A percentile compares a stretch with the other conserved stretches of the same genome.
These are phyloP conservation scores for Tipula confusa DNA, from an alignment of 2,888 invertebrate genomes.

Conservation along the genomic window DNA sequence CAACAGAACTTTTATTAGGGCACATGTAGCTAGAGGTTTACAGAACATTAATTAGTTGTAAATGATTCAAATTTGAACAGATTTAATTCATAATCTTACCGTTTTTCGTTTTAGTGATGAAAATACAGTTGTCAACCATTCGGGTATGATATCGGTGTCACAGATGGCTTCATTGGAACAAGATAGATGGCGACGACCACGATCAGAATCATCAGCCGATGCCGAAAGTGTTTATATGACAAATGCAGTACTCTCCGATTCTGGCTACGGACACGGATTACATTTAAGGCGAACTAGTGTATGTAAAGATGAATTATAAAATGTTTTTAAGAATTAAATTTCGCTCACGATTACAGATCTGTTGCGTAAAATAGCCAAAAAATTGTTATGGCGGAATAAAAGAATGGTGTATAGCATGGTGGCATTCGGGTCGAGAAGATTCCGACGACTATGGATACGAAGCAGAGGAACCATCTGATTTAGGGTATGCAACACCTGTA, in stretches of 20 bases:
- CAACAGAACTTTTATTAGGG: too few relatives aligned
- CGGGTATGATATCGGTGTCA: conserved; percentile 45
- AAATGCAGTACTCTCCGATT: conserved; percentile 46
- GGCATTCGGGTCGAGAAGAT: conserved; percentile 83
- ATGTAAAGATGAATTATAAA: conserved; percentile 38
- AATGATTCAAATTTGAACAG: too few relatives aligned
- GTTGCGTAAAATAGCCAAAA: conserved; percentile 37
- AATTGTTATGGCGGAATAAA: conserved; percentile 53
- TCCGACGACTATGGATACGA: conserved; percentile 67
- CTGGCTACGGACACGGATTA: conserved; percentile 45
- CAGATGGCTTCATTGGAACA: conserved; percentile 52
- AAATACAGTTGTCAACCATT: conserved; percentile 58
- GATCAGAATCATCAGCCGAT: conserved; percentile 76
- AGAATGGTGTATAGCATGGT: conserved; percentile 85
- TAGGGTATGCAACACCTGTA: conserved; percentile 72
- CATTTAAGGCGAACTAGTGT: conserved; percentile 50
- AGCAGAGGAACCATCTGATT: conserved; percentile 72
- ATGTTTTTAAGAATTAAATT: not conserved
- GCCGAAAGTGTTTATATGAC: conserved; percentile 66
- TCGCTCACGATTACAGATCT: not conserved
- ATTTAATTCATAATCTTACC: not conserved
- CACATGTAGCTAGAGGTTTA: too few relatives aligned
- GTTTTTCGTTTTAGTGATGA: conserved; percentile 66
- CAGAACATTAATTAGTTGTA: too few relatives aligned
- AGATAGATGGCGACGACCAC: conserved; percentile 65